Evolutionary conservation across 2,888 invertebrate genomes (phyloP), one percentile per base, ranked within the genome.

Genomic region (Polydrusus tereticollis): DNA sequence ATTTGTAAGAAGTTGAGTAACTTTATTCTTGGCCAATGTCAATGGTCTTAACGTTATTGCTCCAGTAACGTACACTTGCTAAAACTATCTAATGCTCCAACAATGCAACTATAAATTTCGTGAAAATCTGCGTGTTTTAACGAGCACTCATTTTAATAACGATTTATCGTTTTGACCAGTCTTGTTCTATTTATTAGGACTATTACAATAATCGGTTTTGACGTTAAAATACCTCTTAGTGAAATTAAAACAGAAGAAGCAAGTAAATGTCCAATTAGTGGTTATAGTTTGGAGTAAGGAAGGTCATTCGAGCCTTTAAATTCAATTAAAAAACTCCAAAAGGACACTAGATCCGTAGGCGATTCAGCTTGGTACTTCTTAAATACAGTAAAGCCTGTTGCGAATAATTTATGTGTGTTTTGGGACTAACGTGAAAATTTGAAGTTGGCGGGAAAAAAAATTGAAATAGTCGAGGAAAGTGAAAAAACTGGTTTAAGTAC

Each of bases 191-290:
- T 69, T 69, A 62, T 62, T 43, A 26, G n/a, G 55, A 62, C 62
- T 62, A 55, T 69, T 69, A 52, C 43, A 69, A 69, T 58, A 69
- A 69, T 69, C 68, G 52, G 60, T 62, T 62, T 52, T 4, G 55
- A 29, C 60, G 18, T 60, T 26, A 69, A 69, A 55, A 69, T 62
- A 16, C 57, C 69, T 69, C 63, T 69, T 69, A 69, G 63, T 57
- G 63, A 57, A 69, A 69, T 69, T 63, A 69, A 69, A 47, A 59
- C 16, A 23, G 47, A 60, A 38, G 26, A 26, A 38, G 20, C 60
- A 52, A 69, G 52, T 69, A 55, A 50, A 68, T 68, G 23, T 7
- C 14, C 2, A 55, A 29, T 29, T 55, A 55, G 18, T 55, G 8
- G 29, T 7, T 29, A 7, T 50, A 50, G 21, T 26, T 50, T 50